Conservation (phyloP, 2,888 invertebrate species). For the Gymnocheta viridis region DNA sequence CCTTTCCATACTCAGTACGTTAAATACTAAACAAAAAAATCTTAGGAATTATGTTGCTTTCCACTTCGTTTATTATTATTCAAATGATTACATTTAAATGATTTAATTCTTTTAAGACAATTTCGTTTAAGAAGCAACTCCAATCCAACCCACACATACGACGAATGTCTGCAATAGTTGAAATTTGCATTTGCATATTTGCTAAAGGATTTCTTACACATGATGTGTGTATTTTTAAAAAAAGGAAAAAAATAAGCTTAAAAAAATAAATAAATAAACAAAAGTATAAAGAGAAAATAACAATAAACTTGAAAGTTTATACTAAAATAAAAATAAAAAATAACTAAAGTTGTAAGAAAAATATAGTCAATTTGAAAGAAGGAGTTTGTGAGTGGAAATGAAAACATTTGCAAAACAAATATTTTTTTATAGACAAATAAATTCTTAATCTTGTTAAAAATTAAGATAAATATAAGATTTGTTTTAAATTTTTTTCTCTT, state of each 20-base stretch:
- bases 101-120: conserved; percentile 20
- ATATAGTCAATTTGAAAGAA: conserved; percentile 4
- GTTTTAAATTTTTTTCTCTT: not conserved
- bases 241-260: conserved; percentile 4
- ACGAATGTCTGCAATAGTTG: not conserved
- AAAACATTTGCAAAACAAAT: conserved; percentile 15
- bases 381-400: not conserved
- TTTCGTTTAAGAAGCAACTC: not conserved
- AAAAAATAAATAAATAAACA: conserved; percentile 51
- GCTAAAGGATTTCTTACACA: conserved; percentile 49
- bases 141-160: conserved; percentile 25
- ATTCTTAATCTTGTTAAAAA: conserved; percentile 45
- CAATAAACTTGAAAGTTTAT: conserved; percentile 50
- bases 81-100: too few relatives aligned
- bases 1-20: too few relatives aligned
- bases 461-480: conserved; percentile 35
- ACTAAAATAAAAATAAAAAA: not conserved
- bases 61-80: too few relatives aligned
- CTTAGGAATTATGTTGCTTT: too few relatives aligned
- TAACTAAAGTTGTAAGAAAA: conserved; percentile 25
- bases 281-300: conserved; percentile 43
- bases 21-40: too few relatives aligned
- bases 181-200: conserved; percentile 49
- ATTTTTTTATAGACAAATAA: conserved; percentile 29
- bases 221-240: not conserved